Evolutionary conservation across 1,140 invertebrate genomes (phyloP).

Genomic region (Ostrea edulis): DNA sequence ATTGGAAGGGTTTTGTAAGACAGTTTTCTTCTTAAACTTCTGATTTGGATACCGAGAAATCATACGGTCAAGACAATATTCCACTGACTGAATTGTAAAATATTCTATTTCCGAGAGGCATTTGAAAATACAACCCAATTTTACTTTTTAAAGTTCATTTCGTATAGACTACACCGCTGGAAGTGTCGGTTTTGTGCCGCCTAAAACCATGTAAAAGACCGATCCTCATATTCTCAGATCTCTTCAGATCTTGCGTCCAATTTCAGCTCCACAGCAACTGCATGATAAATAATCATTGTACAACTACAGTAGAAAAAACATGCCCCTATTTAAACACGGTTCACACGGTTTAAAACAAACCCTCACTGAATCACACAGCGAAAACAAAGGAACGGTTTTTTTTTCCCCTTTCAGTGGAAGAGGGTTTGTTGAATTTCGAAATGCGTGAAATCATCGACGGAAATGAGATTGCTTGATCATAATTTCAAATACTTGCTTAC

Average conservation of each 20-base stretch:
- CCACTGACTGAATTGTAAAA: too few relatives aligned
- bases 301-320: background rate
- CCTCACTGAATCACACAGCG: background rate
- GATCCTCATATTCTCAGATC: background rate
- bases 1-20: too few relatives aligned
- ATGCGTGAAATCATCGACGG: background rate
- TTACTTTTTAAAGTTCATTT: too few relatives aligned
- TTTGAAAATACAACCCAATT: too few relatives aligned
- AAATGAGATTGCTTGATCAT: background rate
- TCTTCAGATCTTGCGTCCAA: background rate
- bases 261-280: background rate
- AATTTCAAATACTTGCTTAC: background rate
- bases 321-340: background rate
- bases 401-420: background rate
- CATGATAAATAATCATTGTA: background rate
- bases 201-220: background rate
- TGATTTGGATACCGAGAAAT: too few relatives aligned
- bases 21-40: too few relatives aligned
- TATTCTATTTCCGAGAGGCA: too few relatives aligned
- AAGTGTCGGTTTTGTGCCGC: too few relatives aligned
- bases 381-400: background rate
- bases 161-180: too few relatives aligned
- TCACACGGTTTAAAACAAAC: background rate
- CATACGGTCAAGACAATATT: too few relatives aligned
- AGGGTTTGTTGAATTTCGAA: background rate